Evolutionary conservation across 2,797 vertebrate genomes (phyloP), one percentile per base, ranked within the genome.

Genomic region (Cyclopterus lumpus): DNA sequence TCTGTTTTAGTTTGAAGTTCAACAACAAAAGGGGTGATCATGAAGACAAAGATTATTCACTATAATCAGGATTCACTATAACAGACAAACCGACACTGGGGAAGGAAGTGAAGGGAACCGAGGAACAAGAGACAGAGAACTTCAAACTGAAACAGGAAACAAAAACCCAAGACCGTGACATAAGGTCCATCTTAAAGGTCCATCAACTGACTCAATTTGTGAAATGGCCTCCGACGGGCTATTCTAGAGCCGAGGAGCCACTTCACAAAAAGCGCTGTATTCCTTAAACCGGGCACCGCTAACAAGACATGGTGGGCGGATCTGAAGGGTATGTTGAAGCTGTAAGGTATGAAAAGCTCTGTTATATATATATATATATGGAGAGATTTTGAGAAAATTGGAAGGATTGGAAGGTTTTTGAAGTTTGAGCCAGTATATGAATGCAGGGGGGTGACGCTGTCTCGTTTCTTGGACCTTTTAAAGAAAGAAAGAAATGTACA

Each of bases 321-420:
- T 48, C 20, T n/a, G 46, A 48, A 18, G 46, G 6, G 18, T 48
- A 46, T 48, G 46, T 20, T 48, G 46, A 8, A 3, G 44, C 18
- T 48, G 8, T 20, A 20, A 48, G 18, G 46, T 20, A 48, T 48
- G 8, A 48, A n/a, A 48, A 48, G 46, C 46, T 9, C 46, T 48
- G 46, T 48, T 6, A 46, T 46, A 18, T 18, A 18, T 44, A 44
- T 46, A 36, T 36, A 38, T 38, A 38, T 38, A 46, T 2, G 18
- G 16, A 58, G 55, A 58, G 55, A 58, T 58, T 58, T 34, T 0
- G 6, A 58, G 55, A 58, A n/a, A 58, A 32, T 58, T 58, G 26
- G 55, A 58, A n/a, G 55, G 30, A 32, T 58, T 58, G 26, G 55
- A 58, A n/a, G 55, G 30, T 32, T 58, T 32, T 58, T 34, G 30